These are phyloP conservation scores for Protosalanx chinensis DNA, from an alignment of 2,797 vertebrate genomes.

Conservation along the genomic window DNA sequence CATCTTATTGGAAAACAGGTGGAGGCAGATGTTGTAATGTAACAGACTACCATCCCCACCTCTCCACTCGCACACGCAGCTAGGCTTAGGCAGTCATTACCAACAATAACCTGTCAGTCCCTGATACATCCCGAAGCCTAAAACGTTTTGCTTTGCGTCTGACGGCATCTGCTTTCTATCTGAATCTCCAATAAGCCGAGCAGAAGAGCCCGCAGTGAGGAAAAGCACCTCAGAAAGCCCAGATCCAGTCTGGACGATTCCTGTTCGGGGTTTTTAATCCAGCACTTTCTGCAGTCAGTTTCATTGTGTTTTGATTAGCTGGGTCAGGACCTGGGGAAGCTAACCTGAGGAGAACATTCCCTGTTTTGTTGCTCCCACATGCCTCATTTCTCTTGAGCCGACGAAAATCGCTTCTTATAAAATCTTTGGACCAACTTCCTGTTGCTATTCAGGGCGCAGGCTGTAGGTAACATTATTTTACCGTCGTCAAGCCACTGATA, in stretches of 20 bases:
- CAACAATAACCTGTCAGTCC: slow-evolving; percentile 55
- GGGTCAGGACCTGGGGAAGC: slow-evolving; percentile 27
- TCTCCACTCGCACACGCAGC: slow-evolving; percentile 37
- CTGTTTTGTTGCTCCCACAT: slow-evolving; percentile 20
- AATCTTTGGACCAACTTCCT: slow-evolving; percentile 14
- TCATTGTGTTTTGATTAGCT: slow-evolving; percentile 12
- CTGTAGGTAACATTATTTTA: background rate
- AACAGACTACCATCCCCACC: slow-evolving; percentile 23
- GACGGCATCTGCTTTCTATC: slow-evolving; percentile 72
- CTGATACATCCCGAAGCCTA: slow-evolving; percentile 51
- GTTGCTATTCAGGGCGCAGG: background rate
- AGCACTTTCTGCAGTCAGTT: slow-evolving; percentile 31
- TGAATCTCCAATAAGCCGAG: slow-evolving; percentile 37
- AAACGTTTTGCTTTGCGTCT: slow-evolving; percentile 53
- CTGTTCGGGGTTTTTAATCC: slow-evolving; percentile 14
- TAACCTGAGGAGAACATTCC: slow-evolving; percentile 22
- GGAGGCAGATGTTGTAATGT: slow-evolving; percentile 35
- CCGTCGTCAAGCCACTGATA: background rate
- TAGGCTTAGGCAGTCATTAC: slow-evolving; percentile 33
- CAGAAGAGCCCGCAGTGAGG: slow-evolving; percentile 6
- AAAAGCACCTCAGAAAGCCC: slow-evolving; percentile 48
- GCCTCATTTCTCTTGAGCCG: slow-evolving; percentile 13
- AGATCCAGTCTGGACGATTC: slow-evolving; percentile 7
- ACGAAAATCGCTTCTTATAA: background rate
- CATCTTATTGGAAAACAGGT: slow-evolving; percentile 55